Conservation (phyloP, 2,888 invertebrate species). For the Dichetophora obliterata region DNA sequence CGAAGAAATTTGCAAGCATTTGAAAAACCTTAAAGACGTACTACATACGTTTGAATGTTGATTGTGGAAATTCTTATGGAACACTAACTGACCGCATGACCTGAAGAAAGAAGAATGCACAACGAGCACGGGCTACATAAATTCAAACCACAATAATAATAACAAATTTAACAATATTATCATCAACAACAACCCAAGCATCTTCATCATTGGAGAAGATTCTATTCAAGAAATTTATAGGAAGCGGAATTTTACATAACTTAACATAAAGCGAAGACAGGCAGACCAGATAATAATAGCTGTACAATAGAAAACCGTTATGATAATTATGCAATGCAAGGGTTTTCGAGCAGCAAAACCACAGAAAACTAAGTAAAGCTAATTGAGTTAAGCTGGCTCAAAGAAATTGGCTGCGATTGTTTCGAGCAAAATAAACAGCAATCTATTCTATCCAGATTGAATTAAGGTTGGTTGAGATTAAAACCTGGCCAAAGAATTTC, state of each 20-base stretch:
- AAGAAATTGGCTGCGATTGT: too few relatives aligned
- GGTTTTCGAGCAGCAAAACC: too few relatives aligned
- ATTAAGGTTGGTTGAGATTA: too few relatives aligned
- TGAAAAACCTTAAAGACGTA: background rate
- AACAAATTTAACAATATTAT: background rate
- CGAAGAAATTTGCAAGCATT: background rate
- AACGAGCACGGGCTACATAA: background rate
- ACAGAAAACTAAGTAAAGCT: too few relatives aligned
- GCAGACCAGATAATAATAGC: background rate
- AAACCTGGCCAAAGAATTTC: too few relatives aligned
- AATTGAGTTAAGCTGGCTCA: too few relatives aligned
- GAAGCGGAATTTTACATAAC: slow-evolving; percentile 8
- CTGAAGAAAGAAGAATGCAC: background rate
- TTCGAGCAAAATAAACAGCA: too few relatives aligned
- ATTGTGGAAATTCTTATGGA: slow-evolving; percentile 18
- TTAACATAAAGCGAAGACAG: background rate
- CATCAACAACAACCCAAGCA: background rate
- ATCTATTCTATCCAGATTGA: too few relatives aligned
- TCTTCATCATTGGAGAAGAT: background rate
- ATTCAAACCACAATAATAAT: background rate
- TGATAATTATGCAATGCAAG: slow-evolving; percentile 1
- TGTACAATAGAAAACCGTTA: background rate
- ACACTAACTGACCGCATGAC: slow-evolving; percentile 8
- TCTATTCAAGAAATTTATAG: background rate
- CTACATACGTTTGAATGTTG: slow-evolving; percentile 5